Base-by-base conservation (phyloP, 2,888 invertebrate genomes). In the Bombyx huttoni region DNA sequence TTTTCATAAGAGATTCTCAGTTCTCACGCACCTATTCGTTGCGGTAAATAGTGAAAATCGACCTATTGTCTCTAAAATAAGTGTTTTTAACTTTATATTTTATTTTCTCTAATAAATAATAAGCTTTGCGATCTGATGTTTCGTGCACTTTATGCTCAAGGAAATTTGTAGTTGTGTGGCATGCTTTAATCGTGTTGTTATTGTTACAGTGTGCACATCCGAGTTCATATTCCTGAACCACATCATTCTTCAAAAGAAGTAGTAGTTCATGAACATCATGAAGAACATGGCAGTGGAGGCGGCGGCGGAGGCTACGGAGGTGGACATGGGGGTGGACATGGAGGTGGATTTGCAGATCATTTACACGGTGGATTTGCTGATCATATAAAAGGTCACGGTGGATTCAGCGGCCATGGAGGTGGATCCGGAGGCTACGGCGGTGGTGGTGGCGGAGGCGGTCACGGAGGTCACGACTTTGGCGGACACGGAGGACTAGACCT, bases 191-290 rank as follows among this genome's bases (percentile, higher is more conserved):
- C 24, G 24, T 46, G 52, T 57, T 61, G 52, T 57, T 57, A 64
- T 70, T 71, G 68, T 89, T 86, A 14, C 80, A 90, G 90, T 68
- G 90, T 90, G 51, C 90, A 90, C 64, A 90, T 90, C 63, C 82
- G 89, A 57, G 85, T 90, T 34, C 90, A 90, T 62, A 76, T 90
- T 67, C 90, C 90, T 58, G 89, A 90, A 61, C 66, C 78, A 52
- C 84, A 87, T 60, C 84, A 88, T 58, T 78, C 81, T 8, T 69
- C 83, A 0, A 87, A 89, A 62, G 87, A 89, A 66, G 80, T 86
- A 49, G 70, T 89, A 51, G 70, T 85, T 50, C 85, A 86, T 52
- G 84, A 84, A 57, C 73, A 79, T 50, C 76, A 82, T 57, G 76
- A 78, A 13, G 75, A 77, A 7, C 54, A 58, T 46, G 63, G 61